Conservation (phyloP, 2,888 invertebrate genomes). For the Caenorhabditis sinica region DNA sequence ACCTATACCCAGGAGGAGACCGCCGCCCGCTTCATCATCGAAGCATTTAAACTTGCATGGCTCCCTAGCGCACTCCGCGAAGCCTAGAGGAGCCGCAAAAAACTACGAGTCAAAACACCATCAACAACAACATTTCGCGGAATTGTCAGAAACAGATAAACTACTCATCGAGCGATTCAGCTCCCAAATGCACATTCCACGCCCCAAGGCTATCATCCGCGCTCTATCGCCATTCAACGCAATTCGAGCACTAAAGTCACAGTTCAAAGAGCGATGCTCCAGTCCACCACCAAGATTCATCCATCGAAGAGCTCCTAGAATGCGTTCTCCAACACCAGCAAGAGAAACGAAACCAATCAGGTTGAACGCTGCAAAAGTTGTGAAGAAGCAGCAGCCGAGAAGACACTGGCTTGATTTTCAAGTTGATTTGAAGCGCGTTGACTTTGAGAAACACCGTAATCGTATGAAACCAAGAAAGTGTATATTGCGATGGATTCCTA, state of each 20-base stretch:
- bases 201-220: conserved; percentile 70
- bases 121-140: conserved; percentile 65
- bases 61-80: conserved; percentile 78
- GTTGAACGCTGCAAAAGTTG: conserved; percentile 35
- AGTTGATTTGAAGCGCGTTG: conserved; percentile 67
- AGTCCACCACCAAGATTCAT: conserved; percentile 64
- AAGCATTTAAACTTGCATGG: conserved; percentile 75
- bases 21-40: conserved; percentile 60
- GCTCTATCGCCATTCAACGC: conserved; percentile 70
- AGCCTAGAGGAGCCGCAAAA: conserved; percentile 73
- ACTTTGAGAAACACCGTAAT: conserved; percentile 60
- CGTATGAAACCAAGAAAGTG: conserved; percentile 66
- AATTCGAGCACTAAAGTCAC: conserved; percentile 60
- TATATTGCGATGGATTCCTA: conserved; percentile 70
- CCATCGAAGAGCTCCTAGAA: conserved; percentile 44
- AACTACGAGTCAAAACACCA: conserved; percentile 63
- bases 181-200: conserved; percentile 75
- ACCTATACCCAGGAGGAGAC: conserved; percentile 58
- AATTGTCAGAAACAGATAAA: conserved; percentile 75
- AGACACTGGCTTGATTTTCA: conserved; percentile 67
- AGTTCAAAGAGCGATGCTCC: conserved; percentile 60
- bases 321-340: conserved; percentile 55
- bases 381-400: conserved; percentile 55
- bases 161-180: conserved; percentile 76
- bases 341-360: conserved; percentile 53